phyloP scores from a whole-genome alignment of 2,888 invertebrate genomes.

The Amblyjoppa fuscipennis region DNA sequence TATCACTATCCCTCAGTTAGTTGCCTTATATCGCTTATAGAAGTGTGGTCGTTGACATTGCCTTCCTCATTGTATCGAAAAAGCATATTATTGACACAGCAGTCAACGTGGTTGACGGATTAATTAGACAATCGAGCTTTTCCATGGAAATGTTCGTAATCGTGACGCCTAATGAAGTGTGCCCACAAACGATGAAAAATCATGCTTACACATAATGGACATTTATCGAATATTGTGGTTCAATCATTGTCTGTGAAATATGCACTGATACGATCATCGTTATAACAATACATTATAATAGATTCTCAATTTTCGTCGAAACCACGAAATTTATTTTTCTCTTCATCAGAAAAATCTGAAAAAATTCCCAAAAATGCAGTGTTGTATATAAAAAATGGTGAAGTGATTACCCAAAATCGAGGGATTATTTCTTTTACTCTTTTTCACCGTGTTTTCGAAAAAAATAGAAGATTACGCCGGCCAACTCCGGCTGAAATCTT shows the following conservation, averaged over 20 bases:
- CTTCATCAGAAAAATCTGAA: no score
- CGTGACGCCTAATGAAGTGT: background rate
- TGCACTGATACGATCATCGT: background rate
- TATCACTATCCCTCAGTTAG: background rate
- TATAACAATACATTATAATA: background rate
- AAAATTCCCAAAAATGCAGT: no score
- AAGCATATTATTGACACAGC: no score
- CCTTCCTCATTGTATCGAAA: background rate
- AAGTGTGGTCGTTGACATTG: conserved; percentile 76
- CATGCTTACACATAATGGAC: background rate
- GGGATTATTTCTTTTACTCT: no score
- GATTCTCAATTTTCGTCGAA: background rate
- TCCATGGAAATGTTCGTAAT: background rate
- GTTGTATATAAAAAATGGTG: no score
- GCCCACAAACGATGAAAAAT: background rate
- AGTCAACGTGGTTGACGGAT: background rate
- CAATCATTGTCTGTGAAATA: background rate
- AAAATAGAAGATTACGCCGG: no score
- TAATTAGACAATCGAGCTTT: background rate
- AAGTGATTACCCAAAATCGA: no score
- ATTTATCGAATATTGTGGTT: background rate
- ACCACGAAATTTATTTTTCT: background rate
- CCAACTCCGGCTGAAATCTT: no score
- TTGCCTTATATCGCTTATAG: conserved; percentile 51
- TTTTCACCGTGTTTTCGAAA: no score